Base-by-base conservation (phyloP, 2,113 vertebrate genomes). In the Salvelinus namaycush region DNA sequence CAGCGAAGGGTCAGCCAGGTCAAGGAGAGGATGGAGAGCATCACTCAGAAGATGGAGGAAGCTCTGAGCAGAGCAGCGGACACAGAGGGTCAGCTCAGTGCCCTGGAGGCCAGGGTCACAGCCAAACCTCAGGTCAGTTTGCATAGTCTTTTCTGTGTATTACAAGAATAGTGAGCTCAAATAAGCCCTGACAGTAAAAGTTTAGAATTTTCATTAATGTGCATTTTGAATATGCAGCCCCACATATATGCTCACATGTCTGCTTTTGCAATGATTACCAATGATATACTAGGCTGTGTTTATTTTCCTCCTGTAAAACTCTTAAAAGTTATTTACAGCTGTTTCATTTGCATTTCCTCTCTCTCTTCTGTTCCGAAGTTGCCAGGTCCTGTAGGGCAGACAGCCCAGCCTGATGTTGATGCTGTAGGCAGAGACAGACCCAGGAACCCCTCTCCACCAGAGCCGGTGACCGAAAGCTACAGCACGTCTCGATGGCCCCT, bases 1-100 rank as follows among this genome's bases (percentile, higher is more conserved):
- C 89, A 94, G 83, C 84, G 82, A 70, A 91, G 81, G 77, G 83
- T 91, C 75, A 83, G 74, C 75, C 87, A 78, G 78, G 91, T 92
- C 48, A 89, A 62, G 62, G 78, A 69, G 79, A 92, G 75, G 80
- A 88, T 93, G 83, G 91, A 92, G 76, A 81, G 80, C 76, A 88
- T 93, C 68, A 78, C 86, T 11, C 76, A 76, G 71, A 91, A 48
- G 79, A 83, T 92, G 81, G 88, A 89, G 81, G 84, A 86, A 67
- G 88, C 86, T 71, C 51, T 93, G 74, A 86, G n/a, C 24, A 85
- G 81, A 72, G 74, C 86, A 1, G 70, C 72, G n/a, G 6, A 82
- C 54, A 81, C 88, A 0, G 84, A 89, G 0, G n/a, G 79, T 18
- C 84, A 89, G 79, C 85, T 91, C 57, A 82, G 49, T 2, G 11